Percentiles rank a stretch among this genome's conserved stretches.
phyloP scores from a whole-genome alignment of 2,888 invertebrate species.

The Microplitis deprimator region DNA sequence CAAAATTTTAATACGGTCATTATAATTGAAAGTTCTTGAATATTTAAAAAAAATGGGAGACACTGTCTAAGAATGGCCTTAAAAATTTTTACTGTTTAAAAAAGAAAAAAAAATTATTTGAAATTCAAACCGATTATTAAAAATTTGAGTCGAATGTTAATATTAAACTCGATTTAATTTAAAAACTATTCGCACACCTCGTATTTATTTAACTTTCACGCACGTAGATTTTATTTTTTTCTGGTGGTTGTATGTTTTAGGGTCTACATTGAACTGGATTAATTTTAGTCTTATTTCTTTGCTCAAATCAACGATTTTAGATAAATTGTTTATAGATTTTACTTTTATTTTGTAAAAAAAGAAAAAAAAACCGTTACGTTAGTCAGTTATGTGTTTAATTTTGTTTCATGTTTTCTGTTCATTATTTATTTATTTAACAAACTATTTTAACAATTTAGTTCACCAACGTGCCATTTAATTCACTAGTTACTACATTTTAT shows the following conservation, averaged over 20 bases:
- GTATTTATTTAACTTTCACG: slow-evolving; percentile 11
- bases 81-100: too few relatives aligned
- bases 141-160: too few relatives aligned
- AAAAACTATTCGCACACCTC: too few relatives aligned
- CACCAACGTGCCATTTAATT: background rate
- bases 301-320: background rate
- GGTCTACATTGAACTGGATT: slow-evolving; percentile 58
- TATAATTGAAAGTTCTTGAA: too few relatives aligned
- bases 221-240: slow-evolving; percentile 40
- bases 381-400: background rate
- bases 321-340: background rate
- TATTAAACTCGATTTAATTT: too few relatives aligned
- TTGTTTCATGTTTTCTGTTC: background rate
- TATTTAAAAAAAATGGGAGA: too few relatives aligned
- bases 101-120: too few relatives aligned
- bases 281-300: slow-evolving; percentile 22
- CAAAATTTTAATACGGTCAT: too few relatives aligned
- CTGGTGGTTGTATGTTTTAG: slow-evolving; percentile 59
- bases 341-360: background rate
- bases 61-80: too few relatives aligned
- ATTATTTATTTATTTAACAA: background rate
- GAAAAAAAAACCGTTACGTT: background rate
- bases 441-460: background rate
- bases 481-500: background rate
- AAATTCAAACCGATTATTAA: too few relatives aligned